Conservation (phyloP, 2,888 invertebrate genomes). For the Troglohyphantes excavatus region DNA sequence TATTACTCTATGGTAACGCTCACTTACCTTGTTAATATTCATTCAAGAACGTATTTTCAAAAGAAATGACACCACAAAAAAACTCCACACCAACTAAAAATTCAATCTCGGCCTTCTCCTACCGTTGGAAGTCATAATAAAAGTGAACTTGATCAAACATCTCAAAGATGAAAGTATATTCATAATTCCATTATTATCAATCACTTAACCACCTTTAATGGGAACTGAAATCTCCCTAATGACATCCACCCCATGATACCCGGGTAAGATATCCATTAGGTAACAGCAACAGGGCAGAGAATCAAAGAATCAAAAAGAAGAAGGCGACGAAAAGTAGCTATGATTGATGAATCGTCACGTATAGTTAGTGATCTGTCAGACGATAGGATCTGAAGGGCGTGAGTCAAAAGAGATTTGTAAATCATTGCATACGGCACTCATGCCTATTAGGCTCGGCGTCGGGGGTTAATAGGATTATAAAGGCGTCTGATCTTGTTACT, state of each 20-base stretch:
- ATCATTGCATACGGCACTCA: not conserved
- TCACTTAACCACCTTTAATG: not conserved
- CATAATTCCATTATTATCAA: conserved; percentile 44
- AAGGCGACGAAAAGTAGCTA: not conserved
- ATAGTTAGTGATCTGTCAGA: conserved; percentile 28
- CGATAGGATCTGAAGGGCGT: conserved; percentile 16
- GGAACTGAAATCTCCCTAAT: not conserved
- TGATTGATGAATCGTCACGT: conserved; percentile 28
- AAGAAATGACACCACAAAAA: too few species aligned
- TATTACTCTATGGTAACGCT: too few species aligned
- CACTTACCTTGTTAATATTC: too few species aligned
- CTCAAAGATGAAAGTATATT: not conserved
- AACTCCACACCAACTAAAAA: not conserved
- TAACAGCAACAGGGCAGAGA: not conserved
- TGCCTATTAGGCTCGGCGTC: not conserved
- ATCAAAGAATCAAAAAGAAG: not conserved
- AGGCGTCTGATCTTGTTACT: too few species aligned
- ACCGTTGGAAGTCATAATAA: not conserved
- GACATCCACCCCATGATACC: conserved; percentile 13
- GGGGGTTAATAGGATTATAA: not conserved
- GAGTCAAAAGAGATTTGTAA: not conserved
- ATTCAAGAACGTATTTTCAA: too few species aligned
- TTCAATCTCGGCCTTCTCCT: not conserved
- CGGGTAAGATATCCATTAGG: not conserved
- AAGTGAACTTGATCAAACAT: not conserved